Evolutionary conservation across 1,140 invertebrate species (phyloP).

Genomic region (Cyphomyrmex costatus): DNA sequence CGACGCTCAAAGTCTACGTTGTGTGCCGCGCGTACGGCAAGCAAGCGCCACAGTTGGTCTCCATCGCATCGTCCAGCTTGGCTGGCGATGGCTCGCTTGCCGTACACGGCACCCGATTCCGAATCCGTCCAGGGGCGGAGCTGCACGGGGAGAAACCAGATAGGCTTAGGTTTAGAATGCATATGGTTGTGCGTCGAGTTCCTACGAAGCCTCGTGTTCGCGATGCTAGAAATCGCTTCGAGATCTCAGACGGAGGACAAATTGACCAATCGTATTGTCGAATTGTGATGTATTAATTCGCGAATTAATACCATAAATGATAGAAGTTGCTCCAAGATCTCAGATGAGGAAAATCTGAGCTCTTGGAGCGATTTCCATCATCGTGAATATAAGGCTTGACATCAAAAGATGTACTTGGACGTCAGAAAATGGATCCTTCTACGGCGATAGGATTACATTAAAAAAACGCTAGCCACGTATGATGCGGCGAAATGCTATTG

Average conservation of each 20-base stretch:
- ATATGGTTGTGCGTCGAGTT: background rate
- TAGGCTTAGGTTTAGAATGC: background rate
- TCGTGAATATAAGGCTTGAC: no score
- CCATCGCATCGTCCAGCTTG: background rate
- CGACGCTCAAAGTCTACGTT: slow-evolving; percentile 33
- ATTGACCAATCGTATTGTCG: no score
- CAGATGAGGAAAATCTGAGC: no score
- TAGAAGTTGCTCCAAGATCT: no score
- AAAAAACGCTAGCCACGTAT: no score
- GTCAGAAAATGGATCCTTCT: background rate
- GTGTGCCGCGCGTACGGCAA: background rate
- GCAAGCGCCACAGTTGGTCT: slow-evolving; percentile 13
- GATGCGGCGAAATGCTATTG: background rate
- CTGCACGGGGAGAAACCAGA: background rate
- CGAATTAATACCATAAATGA: no score
- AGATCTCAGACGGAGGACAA: no score
- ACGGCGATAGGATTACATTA: background rate
- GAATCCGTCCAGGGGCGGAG: slow-evolving; percentile 26
- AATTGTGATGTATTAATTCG: no score
- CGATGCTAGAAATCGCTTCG: no score
- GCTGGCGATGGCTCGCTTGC: background rate
- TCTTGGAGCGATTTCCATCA: no score
- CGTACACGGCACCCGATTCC: slow-evolving; percentile 5
- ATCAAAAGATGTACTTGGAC: background rate
- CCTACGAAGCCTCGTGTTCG: background rate